A percentile compares a stretch with the other conserved stretches of the same genome.
Evolutionary conservation across 2,888 invertebrate species (phyloP).

Genomic region (Parnassius apollo): DNA sequence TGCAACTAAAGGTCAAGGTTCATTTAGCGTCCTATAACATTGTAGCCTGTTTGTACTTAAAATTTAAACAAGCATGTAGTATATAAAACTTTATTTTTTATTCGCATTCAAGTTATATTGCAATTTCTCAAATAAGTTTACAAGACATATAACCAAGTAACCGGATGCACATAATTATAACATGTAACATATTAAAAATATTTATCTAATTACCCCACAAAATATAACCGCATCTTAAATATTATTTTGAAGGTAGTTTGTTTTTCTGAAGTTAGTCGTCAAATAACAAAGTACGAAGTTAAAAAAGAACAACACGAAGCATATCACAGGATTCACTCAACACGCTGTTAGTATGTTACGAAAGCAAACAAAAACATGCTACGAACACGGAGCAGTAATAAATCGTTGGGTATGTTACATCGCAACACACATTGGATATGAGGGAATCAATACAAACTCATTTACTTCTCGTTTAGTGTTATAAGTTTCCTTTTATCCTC

Average conservation of each 20-base stretch:
- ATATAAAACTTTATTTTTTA: too few species aligned
- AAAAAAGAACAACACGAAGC: not conserved
- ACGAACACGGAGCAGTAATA: constrained; percentile 18
- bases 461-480: constrained; percentile 1
- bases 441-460: constrained; percentile 9
- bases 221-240: too few species aligned
- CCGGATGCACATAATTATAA: too few species aligned
- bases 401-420: constrained; percentile 19
- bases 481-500: not conserved
- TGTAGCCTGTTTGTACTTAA: too few species aligned
- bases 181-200: too few species aligned
- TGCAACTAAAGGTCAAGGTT: constrained; percentile 7
- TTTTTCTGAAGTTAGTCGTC: not conserved
- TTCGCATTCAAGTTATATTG: too few species aligned
- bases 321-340: not conserved
- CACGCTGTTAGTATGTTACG: constrained; percentile 12
- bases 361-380: constrained; percentile 16
- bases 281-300: not conserved
- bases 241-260: not conserved
- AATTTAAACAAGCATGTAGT: too few species aligned
- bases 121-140: too few species aligned
- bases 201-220: too few species aligned
- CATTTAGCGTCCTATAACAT: too few species aligned
- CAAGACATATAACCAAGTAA: too few species aligned
- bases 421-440: constrained; percentile 9